Conservation (phyloP, 2,888 invertebrate species). For the Caenorhabditis becei region DNA sequence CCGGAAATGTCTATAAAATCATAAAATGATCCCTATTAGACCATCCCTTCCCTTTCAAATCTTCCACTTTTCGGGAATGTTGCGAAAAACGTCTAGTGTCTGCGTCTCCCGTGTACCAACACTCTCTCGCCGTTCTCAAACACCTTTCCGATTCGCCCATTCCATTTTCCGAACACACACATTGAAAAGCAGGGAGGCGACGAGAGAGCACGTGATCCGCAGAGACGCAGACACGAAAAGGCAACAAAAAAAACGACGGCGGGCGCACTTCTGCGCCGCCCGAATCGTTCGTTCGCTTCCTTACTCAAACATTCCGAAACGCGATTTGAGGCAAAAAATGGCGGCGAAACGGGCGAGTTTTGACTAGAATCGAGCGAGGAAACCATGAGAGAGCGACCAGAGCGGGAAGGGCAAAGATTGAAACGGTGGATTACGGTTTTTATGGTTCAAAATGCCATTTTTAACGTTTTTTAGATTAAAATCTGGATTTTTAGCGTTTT, state of each 20-base stretch:
- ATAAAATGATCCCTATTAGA: no score
- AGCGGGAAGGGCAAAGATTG: not conserved
- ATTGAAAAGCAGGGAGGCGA: slow-evolving; percentile 19
- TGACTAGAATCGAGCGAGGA: slow-evolving; percentile 38
- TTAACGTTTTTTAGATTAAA: no score
- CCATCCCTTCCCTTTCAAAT: no score
- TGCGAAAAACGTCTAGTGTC: slow-evolving; percentile 46
- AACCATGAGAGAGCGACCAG: not conserved
- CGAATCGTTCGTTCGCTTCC: slow-evolving; percentile 1
- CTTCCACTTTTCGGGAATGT: no score
- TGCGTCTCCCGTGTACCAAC: slow-evolving; percentile 12
- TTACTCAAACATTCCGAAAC: slow-evolving; percentile 5
- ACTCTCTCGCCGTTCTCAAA: not conserved
- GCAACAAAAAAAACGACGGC: slow-evolving; percentile 8
- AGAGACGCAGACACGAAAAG: slow-evolving; percentile 27
- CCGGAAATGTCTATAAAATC: no score
- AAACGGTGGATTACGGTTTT: no score
- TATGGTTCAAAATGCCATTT: no score
- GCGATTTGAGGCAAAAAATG: not conserved
- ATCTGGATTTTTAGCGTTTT: not conserved
- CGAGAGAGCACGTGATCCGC: not conserved
- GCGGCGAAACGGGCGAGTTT: not conserved
- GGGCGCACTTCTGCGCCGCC: slow-evolving; percentile 43
- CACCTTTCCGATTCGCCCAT: slow-evolving; percentile 35
- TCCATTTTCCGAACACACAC: slow-evolving; percentile 37